Evolutionary conservation across 2,888 invertebrate genomes (phyloP).

Genomic region (Drosophila niveifrons): DNA sequence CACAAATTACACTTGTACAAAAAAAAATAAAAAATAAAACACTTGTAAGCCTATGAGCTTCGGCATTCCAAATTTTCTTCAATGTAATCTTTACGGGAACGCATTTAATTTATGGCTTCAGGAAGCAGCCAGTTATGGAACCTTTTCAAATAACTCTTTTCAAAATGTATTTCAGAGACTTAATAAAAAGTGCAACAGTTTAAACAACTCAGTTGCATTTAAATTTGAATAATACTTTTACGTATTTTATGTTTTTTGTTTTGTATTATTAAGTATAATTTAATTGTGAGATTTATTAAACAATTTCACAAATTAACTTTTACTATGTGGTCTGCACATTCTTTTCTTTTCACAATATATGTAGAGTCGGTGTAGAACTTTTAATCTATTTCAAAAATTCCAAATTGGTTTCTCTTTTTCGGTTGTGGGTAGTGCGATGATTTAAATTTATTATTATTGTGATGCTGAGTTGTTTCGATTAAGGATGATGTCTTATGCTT

Average conservation of each 20-base stretch:
- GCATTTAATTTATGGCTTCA: conserved; percentile 1
- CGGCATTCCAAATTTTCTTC: conserved; percentile 3
- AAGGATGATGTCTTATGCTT: neutral
- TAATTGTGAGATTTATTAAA: no score
- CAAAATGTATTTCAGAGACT: neutral
- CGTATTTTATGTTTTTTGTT: no score
- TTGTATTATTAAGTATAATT: no score
- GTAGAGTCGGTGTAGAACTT: neutral
- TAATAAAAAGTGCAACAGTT: no score
- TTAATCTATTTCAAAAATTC: neutral
- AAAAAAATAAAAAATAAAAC: neutral
- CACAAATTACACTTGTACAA: conserved; percentile 27
- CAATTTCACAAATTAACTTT: no score
- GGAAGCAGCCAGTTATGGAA: neutral
- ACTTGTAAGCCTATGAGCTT: conserved; percentile 8
- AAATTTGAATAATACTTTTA: no score
- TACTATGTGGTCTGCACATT: neutral
- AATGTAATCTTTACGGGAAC: neutral
- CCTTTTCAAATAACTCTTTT: neutral
- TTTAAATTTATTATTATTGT: conserved; percentile 7
- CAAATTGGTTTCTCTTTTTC: conserved; percentile 2
- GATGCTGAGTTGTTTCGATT: neutral
- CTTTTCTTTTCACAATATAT: neutral
- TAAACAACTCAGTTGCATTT: no score
- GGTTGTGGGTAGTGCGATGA: neutral